A percentile compares a stretch with the other conserved stretches of the same genome.
phyloP scores from a whole-genome alignment of 2,888 invertebrate species.

The Drosophila suboccidentalis region DNA sequence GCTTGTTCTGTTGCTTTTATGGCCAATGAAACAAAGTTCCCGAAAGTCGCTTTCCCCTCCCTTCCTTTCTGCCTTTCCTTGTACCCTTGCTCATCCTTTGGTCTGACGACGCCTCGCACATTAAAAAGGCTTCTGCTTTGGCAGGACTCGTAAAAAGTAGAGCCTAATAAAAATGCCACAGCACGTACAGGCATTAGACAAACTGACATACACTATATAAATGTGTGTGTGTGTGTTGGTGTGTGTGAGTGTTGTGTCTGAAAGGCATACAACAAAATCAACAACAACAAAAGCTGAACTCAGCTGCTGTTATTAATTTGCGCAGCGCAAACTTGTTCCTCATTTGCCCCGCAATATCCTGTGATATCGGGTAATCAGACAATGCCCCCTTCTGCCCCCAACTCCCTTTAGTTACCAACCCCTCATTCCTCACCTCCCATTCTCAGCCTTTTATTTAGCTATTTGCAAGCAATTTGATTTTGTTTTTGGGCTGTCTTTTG shows the following conservation, averaged over 20 bases:
- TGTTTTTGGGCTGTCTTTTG: slow-evolving; percentile 48
- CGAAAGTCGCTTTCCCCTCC: not conserved
- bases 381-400: not conserved
- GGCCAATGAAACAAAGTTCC: slow-evolving; percentile 62
- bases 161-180: slow-evolving; percentile 81
- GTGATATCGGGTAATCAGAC: slow-evolving; percentile 58
- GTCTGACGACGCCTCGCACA: slow-evolving; percentile 44
- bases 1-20: slow-evolving; percentile 66
- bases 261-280: slow-evolving; percentile 22
- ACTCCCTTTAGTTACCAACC: not conserved
- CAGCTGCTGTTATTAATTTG: slow-evolving; percentile 75
- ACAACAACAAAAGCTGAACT: slow-evolving; percentile 40
- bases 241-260: slow-evolving; percentile 27
- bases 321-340: slow-evolving; percentile 65
- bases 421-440: not conserved
- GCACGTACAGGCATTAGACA: slow-evolving; percentile 78
- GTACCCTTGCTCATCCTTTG: slow-evolving; percentile 18
- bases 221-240: slow-evolving; percentile 1
- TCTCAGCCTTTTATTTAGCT: slow-evolving; percentile 61
- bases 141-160: slow-evolving; percentile 71
- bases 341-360: slow-evolving; percentile 65
- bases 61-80: not conserved
- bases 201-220: slow-evolving; percentile 39
- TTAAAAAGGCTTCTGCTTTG: slow-evolving; percentile 60
- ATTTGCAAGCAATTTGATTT: slow-evolving; percentile 76